These are phyloP conservation scores for Epinephelus fuscoguttatus DNA, from an alignment of 2,113 vertebrate genomes.

Conservation along the genomic window DNA sequence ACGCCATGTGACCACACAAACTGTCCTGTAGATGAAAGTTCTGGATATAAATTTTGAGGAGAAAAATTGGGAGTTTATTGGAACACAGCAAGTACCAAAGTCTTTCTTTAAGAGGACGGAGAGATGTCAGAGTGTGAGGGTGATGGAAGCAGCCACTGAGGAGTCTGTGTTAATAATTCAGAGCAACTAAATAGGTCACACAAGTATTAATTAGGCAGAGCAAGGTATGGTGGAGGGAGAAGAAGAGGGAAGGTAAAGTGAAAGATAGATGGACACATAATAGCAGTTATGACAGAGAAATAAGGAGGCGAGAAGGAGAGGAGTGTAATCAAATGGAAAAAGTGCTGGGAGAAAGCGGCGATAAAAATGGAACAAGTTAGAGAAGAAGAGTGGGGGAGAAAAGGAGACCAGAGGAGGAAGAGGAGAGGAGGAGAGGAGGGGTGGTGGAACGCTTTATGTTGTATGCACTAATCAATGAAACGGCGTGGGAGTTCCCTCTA, in stretches of 20 bases:
- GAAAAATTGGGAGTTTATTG: not conserved
- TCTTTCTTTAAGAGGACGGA: constrained; percentile 19
- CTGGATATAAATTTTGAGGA: not conserved
- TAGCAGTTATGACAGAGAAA: constrained; percentile 14
- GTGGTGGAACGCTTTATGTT: not conserved
- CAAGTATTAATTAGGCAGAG: constrained; percentile 66
- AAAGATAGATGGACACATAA: constrained; percentile 35
- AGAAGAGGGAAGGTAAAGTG: constrained; percentile 6
- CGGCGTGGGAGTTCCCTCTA: constrained; percentile 30
- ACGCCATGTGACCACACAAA: not conserved
- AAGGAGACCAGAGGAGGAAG: constrained; percentile 1
- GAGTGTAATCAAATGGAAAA: constrained; percentile 25
- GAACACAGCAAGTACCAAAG: not conserved
- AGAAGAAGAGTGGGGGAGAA: not conserved
- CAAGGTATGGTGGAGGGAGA: constrained; percentile 13
- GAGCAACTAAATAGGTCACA: constrained; percentile 71
- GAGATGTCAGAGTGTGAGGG: constrained; percentile 30
- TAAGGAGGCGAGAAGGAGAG: not conserved
- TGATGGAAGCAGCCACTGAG: constrained; percentile 28
- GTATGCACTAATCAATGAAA: constrained; percentile 37
- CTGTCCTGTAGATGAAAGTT: not conserved
- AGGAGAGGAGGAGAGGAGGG: constrained; percentile 5
- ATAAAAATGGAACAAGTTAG: constrained; percentile 13
- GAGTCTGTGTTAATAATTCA: constrained; percentile 62
- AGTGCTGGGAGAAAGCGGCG: not conserved